Base-by-base conservation (phyloP, 2,888 invertebrate species). In the Cordilura impudica region DNA sequence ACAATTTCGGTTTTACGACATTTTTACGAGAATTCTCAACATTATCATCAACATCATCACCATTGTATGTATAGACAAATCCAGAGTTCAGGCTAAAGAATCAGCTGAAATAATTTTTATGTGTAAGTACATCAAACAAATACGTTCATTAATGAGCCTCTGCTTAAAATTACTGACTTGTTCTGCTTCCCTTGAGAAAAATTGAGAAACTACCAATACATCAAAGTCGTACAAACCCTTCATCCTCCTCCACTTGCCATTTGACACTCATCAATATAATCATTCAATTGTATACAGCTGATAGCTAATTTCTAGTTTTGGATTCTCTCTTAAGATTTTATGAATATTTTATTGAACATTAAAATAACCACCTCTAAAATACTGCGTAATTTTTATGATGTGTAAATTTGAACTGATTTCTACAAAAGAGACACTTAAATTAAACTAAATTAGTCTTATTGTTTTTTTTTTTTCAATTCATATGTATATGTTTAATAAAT, bases 1-100 rank as follows among this genome's bases (percentile, higher is more conserved):
- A 74, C 76, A 74, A 76, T 78, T 78, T 54, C 14, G 35, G 23
- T 77, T 82, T 82, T 81, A 82, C 76, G 81, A 77, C 71, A 51
- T 78, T 81, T 77, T 75, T 60, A 77, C 51, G 73, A 67, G 73
- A 69, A 65, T 74, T 83, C 83, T 83, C 81, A 85, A 85, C 84
- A 84, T 83, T 83, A 82, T 31, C 23, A 5, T 23, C n/a, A 69
- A 12, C 26, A 35, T 4, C 16, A n/a, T n/a, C n/a, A n/a, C n/a
- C n/a, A n/a, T n/a, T n/a, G n/a, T n/a, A n/a, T 12, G 2, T 29
- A 5, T 29, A 4, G 35, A 12, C 35, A 35, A 35, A 35, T 35
- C 3, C 2, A 39, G 4, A 39, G n/a, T n/a, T n/a, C 7, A 12
- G 35, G 14, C 5, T 23, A 23, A 21, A 35, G 16, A 7, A 35